Evolutionary conservation across 2,797 vertebrate genomes (phyloP).

Genomic region (Mormyrops attenuatus): DNA sequence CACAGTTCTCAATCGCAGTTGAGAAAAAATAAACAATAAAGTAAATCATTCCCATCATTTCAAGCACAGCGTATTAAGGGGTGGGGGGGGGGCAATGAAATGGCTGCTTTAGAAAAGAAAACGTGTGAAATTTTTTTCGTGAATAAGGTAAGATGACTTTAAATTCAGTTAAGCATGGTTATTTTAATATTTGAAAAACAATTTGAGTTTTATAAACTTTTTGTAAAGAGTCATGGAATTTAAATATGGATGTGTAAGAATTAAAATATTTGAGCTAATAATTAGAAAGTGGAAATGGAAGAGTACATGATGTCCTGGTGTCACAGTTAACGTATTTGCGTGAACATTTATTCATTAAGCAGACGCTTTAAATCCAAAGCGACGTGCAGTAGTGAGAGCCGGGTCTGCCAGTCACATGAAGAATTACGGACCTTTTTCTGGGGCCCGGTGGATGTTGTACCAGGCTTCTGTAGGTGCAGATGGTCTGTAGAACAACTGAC

Average conservation of each 20-base stretch:
- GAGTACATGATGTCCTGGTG: neutral
- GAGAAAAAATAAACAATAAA: neutral
- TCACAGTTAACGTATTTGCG: neutral
- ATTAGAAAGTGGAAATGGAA: neutral
- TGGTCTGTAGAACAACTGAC: neutral
- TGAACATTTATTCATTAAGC: neutral
- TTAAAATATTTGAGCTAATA: neutral
- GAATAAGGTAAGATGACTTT: neutral
- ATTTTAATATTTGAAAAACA: neutral
- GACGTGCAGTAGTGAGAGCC: neutral
- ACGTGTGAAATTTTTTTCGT: neutral
- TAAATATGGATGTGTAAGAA: neutral
- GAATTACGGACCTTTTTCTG: neutral
- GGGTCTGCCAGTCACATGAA: neutral
- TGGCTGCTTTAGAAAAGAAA: neutral
- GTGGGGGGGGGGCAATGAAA: neutral
- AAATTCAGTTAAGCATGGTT: neutral
- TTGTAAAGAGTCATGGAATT: neutral
- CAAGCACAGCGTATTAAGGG: neutral
- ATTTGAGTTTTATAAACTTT: neutral
- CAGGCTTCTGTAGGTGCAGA: neutral
- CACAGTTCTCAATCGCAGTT: neutral
- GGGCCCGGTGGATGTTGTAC: neutral
- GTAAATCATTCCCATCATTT: neutral
- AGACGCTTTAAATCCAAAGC: neutral